Evolutionary conservation across 2,797 vertebrate genomes (phyloP).

Genomic region (Cuniculus paca): DNA sequence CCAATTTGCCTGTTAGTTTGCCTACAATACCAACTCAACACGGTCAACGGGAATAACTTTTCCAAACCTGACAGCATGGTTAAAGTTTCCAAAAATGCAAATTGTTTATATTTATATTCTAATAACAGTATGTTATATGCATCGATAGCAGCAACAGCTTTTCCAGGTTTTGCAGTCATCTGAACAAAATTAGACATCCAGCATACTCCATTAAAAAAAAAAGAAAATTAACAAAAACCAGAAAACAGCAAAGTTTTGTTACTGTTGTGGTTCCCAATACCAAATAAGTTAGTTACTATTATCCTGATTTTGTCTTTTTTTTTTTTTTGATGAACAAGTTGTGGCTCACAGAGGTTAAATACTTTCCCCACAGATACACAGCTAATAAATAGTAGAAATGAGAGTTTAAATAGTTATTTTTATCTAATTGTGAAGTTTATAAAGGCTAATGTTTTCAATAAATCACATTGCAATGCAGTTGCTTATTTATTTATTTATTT

Average conservation of each 20-base stretch:
- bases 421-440: slow-evolving; percentile 10
- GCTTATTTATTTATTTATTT: neutral
- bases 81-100: slow-evolving; percentile 90
- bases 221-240: neutral
- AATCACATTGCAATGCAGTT: neutral
- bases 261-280: neutral
- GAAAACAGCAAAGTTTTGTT: neutral
- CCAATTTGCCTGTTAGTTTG: slow-evolving; percentile 92
- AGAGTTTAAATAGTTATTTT: neutral
- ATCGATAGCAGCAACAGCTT: neutral
- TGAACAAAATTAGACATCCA: neutral
- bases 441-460: slow-evolving; percentile 16
- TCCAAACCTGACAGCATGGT: slow-evolving; percentile 91
- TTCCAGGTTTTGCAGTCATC: neutral
- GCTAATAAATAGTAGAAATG: slow-evolving; percentile 22
- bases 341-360: neutral
- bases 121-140: neutral
- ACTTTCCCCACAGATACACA: neutral
- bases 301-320: neutral
- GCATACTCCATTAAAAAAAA: neutral
- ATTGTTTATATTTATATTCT: slow-evolving; percentile 90
- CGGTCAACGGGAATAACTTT: slow-evolving; percentile 90
- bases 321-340: neutral
- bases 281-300: neutral
- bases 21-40: slow-evolving; percentile 92